Conservation (phyloP, 2,888 invertebrate genomes). For the Nebria salina region DNA sequence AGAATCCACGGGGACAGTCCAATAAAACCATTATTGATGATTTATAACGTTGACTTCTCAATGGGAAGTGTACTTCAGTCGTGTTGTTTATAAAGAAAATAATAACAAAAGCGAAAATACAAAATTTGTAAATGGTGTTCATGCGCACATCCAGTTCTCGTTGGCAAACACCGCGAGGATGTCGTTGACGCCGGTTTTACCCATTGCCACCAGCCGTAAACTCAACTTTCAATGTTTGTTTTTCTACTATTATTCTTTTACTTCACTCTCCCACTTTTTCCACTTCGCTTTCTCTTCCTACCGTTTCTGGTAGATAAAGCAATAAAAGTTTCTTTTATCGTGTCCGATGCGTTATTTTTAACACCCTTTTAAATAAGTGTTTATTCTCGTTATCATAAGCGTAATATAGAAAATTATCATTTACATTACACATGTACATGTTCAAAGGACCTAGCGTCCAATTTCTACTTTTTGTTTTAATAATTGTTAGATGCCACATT, state of each 20-base stretch:
- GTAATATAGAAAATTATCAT: constrained; percentile 2
- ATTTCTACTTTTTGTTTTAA: not conserved
- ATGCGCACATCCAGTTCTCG: constrained; percentile 34
- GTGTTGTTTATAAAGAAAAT: constrained; percentile 44
- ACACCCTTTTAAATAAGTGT: constrained; percentile 38
- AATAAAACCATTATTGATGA: constrained; percentile 46
- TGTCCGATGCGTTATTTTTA: constrained; percentile 30
- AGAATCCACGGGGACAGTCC: constrained; percentile 30
- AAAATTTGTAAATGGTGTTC: constrained; percentile 39
- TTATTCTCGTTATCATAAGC: constrained; percentile 31
- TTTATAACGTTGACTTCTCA: constrained; percentile 37
- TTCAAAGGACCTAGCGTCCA: not conserved
- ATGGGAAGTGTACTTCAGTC: constrained; percentile 35
- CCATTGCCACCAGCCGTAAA: not conserved
- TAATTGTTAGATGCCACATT: not conserved
- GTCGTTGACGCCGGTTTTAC: not conserved
- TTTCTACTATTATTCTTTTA: constrained; percentile 36
- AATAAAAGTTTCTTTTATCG: constrained; percentile 43
- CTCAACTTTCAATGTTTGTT: constrained; percentile 36
- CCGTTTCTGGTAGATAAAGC: constrained; percentile 36
- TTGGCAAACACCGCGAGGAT: constrained; percentile 13
- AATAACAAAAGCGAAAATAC: constrained; percentile 45
- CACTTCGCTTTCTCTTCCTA: constrained; percentile 33
- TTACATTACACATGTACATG: not conserved
- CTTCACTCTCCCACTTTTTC: constrained; percentile 24